A percentile compares a stretch with the other conserved stretches of the same genome.
phyloP scores from a whole-genome alignment of 2,113 vertebrate genomes.

The Phyllostomus hastatus region DNA sequence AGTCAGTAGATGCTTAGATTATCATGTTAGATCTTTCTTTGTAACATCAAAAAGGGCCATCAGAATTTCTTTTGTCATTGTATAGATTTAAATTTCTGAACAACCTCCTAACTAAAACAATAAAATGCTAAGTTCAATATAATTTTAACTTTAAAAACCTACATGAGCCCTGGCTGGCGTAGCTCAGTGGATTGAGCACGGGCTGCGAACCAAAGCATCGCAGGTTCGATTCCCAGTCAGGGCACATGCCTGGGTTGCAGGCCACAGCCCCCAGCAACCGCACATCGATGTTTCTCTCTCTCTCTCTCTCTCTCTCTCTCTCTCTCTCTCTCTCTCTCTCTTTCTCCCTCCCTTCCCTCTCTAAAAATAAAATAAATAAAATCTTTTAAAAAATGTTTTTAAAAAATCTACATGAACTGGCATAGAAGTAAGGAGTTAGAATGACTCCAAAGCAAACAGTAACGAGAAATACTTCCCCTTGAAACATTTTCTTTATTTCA shows the following conservation, averaged over 20 bases:
- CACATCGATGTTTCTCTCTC: too few relatives aligned
- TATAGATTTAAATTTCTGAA: not conserved
- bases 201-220: too few relatives aligned
- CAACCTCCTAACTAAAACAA: not conserved
- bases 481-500: not conserved
- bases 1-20: not conserved
- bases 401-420: not conserved
- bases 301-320: not conserved
- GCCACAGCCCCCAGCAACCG: too few relatives aligned
- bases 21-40: constrained; percentile 5
- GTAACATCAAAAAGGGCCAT: not conserved
- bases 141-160: constrained; percentile 33
- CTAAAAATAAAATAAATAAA: too few relatives aligned
- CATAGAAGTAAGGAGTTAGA: not conserved
- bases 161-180: not conserved
- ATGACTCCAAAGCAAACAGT: not conserved
- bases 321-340: too few relatives aligned
- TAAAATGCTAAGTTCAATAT: not conserved
- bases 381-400: too few relatives aligned
- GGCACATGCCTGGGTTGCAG: too few relatives aligned
- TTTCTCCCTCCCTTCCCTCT: not conserved
- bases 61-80: not conserved
- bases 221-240: too few relatives aligned
- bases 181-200: not conserved
- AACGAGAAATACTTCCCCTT: not conserved